phyloP scores from a whole-genome alignment of 2,888 invertebrate species.

The Physocephala rufipes region DNA sequence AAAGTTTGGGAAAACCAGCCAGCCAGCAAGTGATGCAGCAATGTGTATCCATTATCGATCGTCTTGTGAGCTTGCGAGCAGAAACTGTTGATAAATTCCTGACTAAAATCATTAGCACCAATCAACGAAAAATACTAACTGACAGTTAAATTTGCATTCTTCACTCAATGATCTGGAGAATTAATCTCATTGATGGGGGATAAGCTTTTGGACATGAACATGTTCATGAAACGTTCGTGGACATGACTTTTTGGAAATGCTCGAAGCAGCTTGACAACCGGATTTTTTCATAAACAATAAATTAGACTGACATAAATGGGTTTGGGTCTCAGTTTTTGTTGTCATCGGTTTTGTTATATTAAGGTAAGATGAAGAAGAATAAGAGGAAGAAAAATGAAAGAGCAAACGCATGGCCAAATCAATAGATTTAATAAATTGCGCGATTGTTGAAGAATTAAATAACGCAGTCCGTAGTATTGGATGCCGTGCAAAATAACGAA shows the following conservation, averaged over 20 bases:
- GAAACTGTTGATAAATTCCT: slow-evolving; percentile 28
- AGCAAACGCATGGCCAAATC: not conserved
- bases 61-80: slow-evolving; percentile 20
- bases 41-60: slow-evolving; percentile 20
- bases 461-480: not conserved
- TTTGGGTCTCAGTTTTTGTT: not conserved
- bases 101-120: slow-evolving; percentile 20
- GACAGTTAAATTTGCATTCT: slow-evolving; percentile 26
- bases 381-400: not conserved
- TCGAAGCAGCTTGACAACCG: slow-evolving; percentile 4
- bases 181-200: slow-evolving; percentile 24
- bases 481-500: not conserved
- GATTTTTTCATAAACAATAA: slow-evolving; percentile 17
- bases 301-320: slow-evolving; percentile 17
- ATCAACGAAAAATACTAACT: not conserved
- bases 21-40: slow-evolving; percentile 11
- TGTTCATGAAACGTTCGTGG: no score
- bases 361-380: no score
- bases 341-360: not conserved
- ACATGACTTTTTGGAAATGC: slow-evolving; percentile 1
- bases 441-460: not conserved
- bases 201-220: no score
- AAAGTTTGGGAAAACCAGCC: not conserved
- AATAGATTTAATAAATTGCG: not conserved
- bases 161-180: not conserved